Evolutionary conservation across 92 coral and sea anemone genomes (phyloP).

Genomic region (Porites cylindrica): DNA sequence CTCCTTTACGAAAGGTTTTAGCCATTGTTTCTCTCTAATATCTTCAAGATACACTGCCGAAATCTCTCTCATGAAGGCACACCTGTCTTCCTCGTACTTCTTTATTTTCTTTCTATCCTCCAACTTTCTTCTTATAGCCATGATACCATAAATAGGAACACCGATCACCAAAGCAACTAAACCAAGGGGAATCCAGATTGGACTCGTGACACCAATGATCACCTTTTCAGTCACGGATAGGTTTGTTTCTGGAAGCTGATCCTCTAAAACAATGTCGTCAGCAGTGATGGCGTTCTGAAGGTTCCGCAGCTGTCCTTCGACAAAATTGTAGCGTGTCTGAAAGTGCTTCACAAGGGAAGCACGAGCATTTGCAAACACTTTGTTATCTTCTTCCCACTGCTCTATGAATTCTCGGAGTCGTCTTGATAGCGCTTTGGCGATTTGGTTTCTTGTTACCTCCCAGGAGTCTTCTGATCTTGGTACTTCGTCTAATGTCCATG

Average conservation of each 20-base stretch:
- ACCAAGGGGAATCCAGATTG: slow-evolving; percentile 45
- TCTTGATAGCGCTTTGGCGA: slow-evolving; percentile 3
- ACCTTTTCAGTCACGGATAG: not conserved
- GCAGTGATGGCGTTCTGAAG: not conserved
- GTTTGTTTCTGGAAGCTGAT: not conserved
- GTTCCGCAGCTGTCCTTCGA: slow-evolving; percentile 2
- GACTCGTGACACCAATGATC: slow-evolving; percentile 5
- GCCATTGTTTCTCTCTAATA: not conserved
- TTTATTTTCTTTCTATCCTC: not conserved
- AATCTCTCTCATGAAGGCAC: not conserved
- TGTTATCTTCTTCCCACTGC: slow-evolving; percentile 40
- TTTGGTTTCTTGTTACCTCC: not conserved
- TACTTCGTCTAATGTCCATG: slow-evolving; percentile 24
- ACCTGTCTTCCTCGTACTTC: slow-evolving; percentile 4
- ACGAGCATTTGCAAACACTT: slow-evolving; percentile 9
- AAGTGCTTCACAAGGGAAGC: slow-evolving; percentile 17
- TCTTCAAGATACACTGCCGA: slow-evolving; percentile 2
- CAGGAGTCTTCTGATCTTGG: slow-evolving; percentile 27
- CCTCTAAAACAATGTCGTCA: not conserved
- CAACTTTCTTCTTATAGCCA: slow-evolving; percentile 17
- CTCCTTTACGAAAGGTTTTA: not conserved
- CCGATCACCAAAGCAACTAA: slow-evolving; percentile 31
- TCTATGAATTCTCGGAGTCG: slow-evolving; percentile 11
- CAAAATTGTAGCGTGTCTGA: not conserved
- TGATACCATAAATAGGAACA: slow-evolving; percentile 20